These are phyloP conservation scores for Perizoma affinitatum DNA, from an alignment of 2,888 invertebrate genomes.

Conservation along the genomic window DNA sequence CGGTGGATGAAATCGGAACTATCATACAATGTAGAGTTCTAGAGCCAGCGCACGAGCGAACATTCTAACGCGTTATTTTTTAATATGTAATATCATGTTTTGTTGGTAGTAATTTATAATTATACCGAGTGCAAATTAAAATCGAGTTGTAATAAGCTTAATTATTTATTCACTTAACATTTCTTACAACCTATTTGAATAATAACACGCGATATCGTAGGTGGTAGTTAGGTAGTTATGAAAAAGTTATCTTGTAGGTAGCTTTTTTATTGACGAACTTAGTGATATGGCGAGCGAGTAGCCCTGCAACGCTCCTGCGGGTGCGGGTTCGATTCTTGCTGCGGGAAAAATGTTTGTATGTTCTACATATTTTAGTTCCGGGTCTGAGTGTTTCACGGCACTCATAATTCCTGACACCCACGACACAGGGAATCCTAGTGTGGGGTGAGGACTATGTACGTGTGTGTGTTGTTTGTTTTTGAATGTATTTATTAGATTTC, in stretches of 20 bases:
- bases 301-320: too few species aligned
- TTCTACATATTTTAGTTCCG: too few species aligned
- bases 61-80: slow-evolving; percentile 5
- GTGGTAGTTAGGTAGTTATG: slow-evolving; percentile 24
- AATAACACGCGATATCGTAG: slow-evolving; percentile 34
- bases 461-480: too few species aligned
- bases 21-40: slow-evolving; percentile 30
- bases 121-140: slow-evolving; percentile 37
- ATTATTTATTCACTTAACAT: slow-evolving; percentile 48
- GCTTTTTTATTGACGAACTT: not conserved
- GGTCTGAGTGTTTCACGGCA: too few species aligned
- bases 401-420: too few species aligned
- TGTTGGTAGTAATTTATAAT: slow-evolving; percentile 24
- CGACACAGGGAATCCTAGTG: too few species aligned
- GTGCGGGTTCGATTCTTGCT: not conserved
- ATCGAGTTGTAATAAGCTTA: slow-evolving; percentile 40
- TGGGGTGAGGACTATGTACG: too few species aligned
- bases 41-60: slow-evolving; percentile 22
- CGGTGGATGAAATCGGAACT: slow-evolving; percentile 54
- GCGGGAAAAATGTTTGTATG: too few species aligned
- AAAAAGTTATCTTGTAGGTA: not conserved
- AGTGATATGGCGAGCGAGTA: too few species aligned
- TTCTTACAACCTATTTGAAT: slow-evolving; percentile 35
- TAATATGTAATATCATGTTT: slow-evolving; percentile 19
- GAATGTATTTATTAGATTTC: too few species aligned